Conservation (phyloP, 2,888 invertebrate species). For the Apomyelois bistriatella region DNA sequence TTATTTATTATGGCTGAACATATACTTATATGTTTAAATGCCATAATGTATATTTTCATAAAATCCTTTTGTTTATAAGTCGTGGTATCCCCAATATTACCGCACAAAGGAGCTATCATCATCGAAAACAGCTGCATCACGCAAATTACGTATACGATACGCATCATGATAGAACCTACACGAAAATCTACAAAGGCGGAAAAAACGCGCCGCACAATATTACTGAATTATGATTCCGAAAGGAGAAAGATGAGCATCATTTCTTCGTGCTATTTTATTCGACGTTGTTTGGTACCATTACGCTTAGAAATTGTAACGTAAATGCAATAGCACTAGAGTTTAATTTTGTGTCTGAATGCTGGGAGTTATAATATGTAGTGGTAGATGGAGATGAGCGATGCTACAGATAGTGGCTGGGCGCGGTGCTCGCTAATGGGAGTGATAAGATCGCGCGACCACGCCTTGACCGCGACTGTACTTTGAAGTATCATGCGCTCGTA, state of each 20-base stretch:
- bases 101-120: constrained; percentile 49
- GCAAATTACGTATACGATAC: constrained; percentile 60
- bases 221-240: constrained; percentile 41
- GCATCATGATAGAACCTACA: constrained; percentile 42
- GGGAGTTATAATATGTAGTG: constrained; percentile 42
- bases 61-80: not conserved
- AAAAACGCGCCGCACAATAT: constrained; percentile 53
- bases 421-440: constrained; percentile 69
- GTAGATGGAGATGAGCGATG: constrained; percentile 45
- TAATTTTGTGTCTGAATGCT: constrained; percentile 20
- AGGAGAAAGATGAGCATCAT: constrained; percentile 46
- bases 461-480: constrained; percentile 41
- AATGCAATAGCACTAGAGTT: constrained; percentile 20
- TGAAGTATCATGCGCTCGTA: not conserved
- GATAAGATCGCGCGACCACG: constrained; percentile 74
- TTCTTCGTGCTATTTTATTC: constrained; percentile 20
- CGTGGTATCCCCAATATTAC: constrained; percentile 16
- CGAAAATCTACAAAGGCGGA: constrained; percentile 45
- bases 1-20: no score
- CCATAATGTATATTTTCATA: not conserved
- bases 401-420: constrained; percentile 66
- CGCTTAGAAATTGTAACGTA: constrained; percentile 24
- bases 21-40: not conserved
- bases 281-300: not conserved
- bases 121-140: constrained; percentile 63